Evolutionary conservation across 2,797 vertebrate genomes (phyloP).

Genomic region (Cygnus olor): DNA sequence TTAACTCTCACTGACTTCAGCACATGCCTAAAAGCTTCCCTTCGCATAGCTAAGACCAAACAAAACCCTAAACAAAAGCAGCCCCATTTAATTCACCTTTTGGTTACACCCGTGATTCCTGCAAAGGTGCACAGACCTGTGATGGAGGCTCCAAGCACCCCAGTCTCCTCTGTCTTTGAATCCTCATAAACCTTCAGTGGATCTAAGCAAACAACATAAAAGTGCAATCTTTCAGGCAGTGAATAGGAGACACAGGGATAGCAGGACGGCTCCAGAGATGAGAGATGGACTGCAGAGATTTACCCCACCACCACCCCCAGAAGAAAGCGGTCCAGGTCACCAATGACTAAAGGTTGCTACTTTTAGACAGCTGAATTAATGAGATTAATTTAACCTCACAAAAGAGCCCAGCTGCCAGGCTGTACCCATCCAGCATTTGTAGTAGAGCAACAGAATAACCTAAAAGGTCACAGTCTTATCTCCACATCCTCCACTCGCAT

Average conservation of each 20-base stretch:
- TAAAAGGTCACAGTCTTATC: constrained; percentile 44
- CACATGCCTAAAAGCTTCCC: background rate
- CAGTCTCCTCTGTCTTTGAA: background rate
- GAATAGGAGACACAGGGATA: background rate
- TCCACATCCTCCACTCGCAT: background rate
- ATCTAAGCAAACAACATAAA: background rate
- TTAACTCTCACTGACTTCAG: background rate
- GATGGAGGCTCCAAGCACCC: background rate
- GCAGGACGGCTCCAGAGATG: background rate
- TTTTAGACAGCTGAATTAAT: constrained; percentile 24
- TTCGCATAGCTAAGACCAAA: background rate
- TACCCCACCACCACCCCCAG: background rate
- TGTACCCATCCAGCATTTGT: background rate
- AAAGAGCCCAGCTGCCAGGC: background rate
- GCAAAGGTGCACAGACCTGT: background rate
- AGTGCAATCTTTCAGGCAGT: background rate
- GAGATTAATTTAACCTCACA: constrained; percentile 29
- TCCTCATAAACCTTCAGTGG: background rate
- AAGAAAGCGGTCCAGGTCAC: background rate
- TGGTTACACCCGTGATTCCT: background rate
- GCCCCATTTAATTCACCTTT: background rate
- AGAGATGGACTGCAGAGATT: background rate
- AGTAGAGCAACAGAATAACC: background rate
- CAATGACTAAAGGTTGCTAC: background rate
- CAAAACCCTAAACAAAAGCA: background rate